phyloP scores from a whole-genome alignment of 1,140 invertebrate species.

The Temnothorax curvispinosus region DNA sequence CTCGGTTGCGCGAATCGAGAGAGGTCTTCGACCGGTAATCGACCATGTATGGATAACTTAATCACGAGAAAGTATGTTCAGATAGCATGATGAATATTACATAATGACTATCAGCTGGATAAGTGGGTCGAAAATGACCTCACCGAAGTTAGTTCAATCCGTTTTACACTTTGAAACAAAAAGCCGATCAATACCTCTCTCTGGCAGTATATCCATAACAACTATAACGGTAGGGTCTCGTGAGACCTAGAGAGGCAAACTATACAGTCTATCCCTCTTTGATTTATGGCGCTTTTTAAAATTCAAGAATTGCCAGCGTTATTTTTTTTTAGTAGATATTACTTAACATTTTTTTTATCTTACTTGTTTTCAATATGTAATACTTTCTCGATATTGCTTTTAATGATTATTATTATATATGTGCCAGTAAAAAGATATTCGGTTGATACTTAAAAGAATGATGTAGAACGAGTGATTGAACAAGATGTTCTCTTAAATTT shows the following conservation, averaged over 20 bases:
- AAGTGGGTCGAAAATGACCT: slow-evolving; percentile 38
- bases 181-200: slow-evolving; percentile 26
- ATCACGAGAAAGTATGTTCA: neutral
- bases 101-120: slow-evolving; percentile 24
- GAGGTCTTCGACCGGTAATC: neutral
- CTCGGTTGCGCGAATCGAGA: neutral
- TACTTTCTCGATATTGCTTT: neutral
- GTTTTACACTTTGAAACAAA: slow-evolving; percentile 33
- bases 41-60: neutral
- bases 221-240: slow-evolving; percentile 18
- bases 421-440: neutral
- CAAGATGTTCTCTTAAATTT: slow-evolving; percentile 7
- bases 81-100: slow-evolving; percentile 39
- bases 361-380: neutral
- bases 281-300: slow-evolving; percentile 7
- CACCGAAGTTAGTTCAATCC: slow-evolving; percentile 17
- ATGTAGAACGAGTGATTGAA: slow-evolving; percentile 6
- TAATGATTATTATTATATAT: neutral
- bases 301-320: neutral
- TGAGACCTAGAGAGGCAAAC: neutral
- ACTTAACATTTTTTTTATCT: neutral
- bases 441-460: neutral
- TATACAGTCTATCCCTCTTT: neutral
- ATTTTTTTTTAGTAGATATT: neutral
- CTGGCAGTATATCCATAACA: slow-evolving; percentile 14